Conservation (phyloP, 2,888 invertebrate genomes). For the Terebella lapidaria region DNA sequence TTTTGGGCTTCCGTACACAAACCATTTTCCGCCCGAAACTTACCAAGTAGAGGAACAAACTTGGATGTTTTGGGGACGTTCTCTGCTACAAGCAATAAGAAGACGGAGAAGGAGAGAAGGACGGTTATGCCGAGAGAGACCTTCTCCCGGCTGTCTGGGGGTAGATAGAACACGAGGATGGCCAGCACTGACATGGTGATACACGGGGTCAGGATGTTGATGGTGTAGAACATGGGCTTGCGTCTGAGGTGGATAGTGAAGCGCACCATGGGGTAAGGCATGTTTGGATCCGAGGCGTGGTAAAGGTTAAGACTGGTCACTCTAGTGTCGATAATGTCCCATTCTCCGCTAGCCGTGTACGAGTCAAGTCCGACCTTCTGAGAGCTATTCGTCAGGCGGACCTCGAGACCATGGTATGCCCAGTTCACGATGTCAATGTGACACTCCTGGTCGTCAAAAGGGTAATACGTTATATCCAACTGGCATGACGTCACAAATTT, state of each 20-base stretch:
- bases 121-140: constrained; percentile 31
- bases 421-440: constrained; percentile 29
- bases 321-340: constrained; percentile 25
- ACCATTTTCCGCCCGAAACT: too few species aligned
- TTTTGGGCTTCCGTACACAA: too few species aligned
- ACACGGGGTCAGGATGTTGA: constrained; percentile 30
- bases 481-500: constrained; percentile 29
- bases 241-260: constrained; percentile 26
- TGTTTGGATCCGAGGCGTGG: constrained; percentile 22
- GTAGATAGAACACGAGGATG: constrained; percentile 29
- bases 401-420: constrained; percentile 29
- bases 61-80: constrained; percentile 31
- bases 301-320: constrained; percentile 20
- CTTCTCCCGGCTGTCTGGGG: constrained; percentile 27
- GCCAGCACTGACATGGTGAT: constrained; percentile 28
- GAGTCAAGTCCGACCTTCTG: constrained; percentile 21
- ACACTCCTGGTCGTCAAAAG: constrained; percentile 32
- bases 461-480: constrained; percentile 30
- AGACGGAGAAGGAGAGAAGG: constrained; percentile 29
- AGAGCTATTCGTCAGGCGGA: constrained; percentile 22
- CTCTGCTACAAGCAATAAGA: constrained; percentile 28
- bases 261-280: constrained; percentile 26
- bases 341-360: constrained; percentile 31
- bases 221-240: constrained; percentile 29
- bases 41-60: constrained; percentile 28